Conservation (phyloP, 2,797 vertebrate genomes). For the Lepidocolaptes lacrymiger region DNA sequence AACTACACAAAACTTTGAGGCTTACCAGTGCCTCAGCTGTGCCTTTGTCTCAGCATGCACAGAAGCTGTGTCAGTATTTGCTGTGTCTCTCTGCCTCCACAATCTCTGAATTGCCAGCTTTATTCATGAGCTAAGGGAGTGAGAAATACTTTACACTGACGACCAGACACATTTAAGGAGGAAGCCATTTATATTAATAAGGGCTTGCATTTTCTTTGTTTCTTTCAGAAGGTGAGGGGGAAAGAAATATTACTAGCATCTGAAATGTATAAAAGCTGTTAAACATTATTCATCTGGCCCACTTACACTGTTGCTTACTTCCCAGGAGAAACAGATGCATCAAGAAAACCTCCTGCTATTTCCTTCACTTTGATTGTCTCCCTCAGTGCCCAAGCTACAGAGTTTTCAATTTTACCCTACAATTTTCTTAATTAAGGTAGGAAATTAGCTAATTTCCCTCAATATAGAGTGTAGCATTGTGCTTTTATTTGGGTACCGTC, state of each 20-base stretch:
- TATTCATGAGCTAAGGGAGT: not conserved
- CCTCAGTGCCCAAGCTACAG: not conserved
- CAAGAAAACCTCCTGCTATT: not conserved
- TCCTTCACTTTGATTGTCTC: not conserved
- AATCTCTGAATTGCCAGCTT: not conserved
- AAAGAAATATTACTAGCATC: not conserved
- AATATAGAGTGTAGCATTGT: not conserved
- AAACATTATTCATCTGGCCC: not conserved
- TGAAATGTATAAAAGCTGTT: not conserved
- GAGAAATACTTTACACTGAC: not conserved
- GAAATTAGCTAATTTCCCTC: not conserved
- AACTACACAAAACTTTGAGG: not conserved
- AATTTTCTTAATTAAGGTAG: not conserved
- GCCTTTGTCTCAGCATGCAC: not conserved
- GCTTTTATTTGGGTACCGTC: not conserved
- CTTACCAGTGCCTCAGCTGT: constrained; percentile 25
- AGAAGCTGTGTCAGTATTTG: not conserved
- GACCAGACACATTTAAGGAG: not conserved
- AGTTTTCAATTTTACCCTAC: not conserved
- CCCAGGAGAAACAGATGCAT: not conserved
- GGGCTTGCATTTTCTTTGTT: not conserved
- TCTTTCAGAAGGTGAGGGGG: not conserved
- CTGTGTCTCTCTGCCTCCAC: not conserved
- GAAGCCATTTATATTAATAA: not conserved
- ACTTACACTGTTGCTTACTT: not conserved